A percentile compares a stretch with the other conserved stretches of the same genome.
Conservation (phyloP, 2,888 invertebrate species). For the Polia nebulosa region DNA sequence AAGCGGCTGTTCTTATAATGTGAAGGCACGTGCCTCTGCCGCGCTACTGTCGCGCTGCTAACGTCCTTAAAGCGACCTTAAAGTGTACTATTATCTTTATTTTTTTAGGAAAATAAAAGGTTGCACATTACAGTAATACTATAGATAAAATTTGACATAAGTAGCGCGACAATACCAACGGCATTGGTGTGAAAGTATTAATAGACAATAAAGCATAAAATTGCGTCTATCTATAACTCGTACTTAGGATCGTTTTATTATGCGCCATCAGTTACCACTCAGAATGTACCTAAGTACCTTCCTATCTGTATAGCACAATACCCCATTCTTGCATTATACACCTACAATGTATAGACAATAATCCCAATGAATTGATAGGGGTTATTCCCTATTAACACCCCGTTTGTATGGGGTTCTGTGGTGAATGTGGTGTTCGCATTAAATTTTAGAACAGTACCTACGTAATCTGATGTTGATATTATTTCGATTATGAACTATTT, state of each 20-base stretch:
- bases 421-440: constrained; percentile 45
- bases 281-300: no score
- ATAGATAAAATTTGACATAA: no score
- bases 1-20: no score
- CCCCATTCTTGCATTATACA: constrained; percentile 25
- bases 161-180: no score
- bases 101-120: no score
- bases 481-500: constrained; percentile 23
- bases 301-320: constrained; percentile 12
- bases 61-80: no score
- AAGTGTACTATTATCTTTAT: no score
- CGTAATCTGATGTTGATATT: constrained; percentile 23
- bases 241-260: not conserved
- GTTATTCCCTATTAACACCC: constrained; percentile 56
- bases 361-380: constrained; percentile 59
- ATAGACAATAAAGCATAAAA: no score
- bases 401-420: constrained; percentile 40
- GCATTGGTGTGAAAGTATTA: no score
- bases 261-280: not conserved
- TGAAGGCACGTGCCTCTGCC: no score
- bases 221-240: not conserved
- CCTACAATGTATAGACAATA: constrained; percentile 35
- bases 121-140: no score
- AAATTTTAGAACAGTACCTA: constrained; percentile 25
- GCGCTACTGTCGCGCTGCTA: no score